phyloP scores from a whole-genome alignment of 2,888 invertebrate genomes.

The Drosophila nr. perissopoda region DNA sequence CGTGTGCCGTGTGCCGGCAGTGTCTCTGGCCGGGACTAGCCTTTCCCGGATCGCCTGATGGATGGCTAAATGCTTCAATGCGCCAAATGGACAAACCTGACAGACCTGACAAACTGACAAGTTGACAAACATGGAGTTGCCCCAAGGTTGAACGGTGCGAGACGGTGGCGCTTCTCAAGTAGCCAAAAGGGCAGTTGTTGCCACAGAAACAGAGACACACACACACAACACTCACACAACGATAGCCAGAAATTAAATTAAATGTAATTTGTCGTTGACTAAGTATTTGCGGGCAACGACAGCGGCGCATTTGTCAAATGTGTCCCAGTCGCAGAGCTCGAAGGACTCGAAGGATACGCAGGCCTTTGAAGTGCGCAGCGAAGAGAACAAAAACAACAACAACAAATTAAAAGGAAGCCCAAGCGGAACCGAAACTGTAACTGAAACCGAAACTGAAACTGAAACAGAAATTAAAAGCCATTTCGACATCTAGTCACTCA shows the following conservation, averaged over 20 bases:
- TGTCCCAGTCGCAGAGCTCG: constrained; percentile 15
- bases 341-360: constrained; percentile 17
- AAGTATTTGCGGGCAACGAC: constrained; percentile 58
- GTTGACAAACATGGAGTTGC: constrained; percentile 41
- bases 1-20: constrained; percentile 27
- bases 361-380: constrained; percentile 42
- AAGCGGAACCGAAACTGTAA: constrained; percentile 24
- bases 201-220: constrained; percentile 14
- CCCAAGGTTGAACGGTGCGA: not conserved
- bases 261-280: constrained; percentile 75
- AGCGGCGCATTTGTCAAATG: constrained; percentile 57
- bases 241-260: constrained; percentile 69
- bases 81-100: constrained; percentile 51
- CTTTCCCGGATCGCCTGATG: constrained; percentile 53
- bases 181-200: constrained; percentile 28
- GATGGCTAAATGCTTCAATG: constrained; percentile 70
- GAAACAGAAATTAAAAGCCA: constrained; percentile 27
- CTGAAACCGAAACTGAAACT: constrained; percentile 20
- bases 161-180: constrained; percentile 47
- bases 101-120: constrained; percentile 52
- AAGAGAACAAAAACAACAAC: constrained; percentile 14
- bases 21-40: constrained; percentile 15
- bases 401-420: constrained; percentile 7
- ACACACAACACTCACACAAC: constrained; percentile 6
- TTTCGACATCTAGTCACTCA: constrained; percentile 6